A percentile compares a stretch with the other conserved stretches of the same genome.
Conservation (phyloP, 2,888 invertebrate species). For the Sphinx pinastri region DNA sequence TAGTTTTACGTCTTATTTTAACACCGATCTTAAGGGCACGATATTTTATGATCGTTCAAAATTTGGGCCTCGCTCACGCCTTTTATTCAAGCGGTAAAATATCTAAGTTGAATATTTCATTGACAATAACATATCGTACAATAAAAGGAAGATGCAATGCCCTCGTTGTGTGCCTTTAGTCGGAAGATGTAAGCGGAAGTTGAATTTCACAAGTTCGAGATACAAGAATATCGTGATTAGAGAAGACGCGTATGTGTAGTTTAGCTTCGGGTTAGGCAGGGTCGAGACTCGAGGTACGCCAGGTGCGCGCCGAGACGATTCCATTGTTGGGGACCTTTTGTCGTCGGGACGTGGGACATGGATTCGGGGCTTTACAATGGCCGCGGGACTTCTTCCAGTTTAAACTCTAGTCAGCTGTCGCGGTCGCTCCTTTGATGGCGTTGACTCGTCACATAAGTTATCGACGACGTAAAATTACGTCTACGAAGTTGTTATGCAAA, state of each 20-base stretch:
- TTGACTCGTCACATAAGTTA: conserved; percentile 50
- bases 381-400: conserved; percentile 79
- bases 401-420: conserved; percentile 80
- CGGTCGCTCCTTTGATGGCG: conserved; percentile 57
- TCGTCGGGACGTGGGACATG: conserved; percentile 59
- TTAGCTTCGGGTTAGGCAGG: conserved; percentile 68
- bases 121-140: not conserved
- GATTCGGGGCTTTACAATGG: conserved; percentile 65
- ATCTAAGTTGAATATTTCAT: not conserved
- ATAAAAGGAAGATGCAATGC: not conserved
- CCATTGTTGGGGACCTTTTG: conserved; percentile 62
- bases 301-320: conserved; percentile 76
- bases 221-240: conserved; percentile 51
- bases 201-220: conserved; percentile 48
- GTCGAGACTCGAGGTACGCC: conserved; percentile 68
- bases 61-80: not conserved
- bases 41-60: conserved; percentile 4
- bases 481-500: not conserved
- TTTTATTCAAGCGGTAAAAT: not conserved
- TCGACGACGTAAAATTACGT: conserved; percentile 30
- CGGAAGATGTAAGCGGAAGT: conserved; percentile 62
- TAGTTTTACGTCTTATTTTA: conserved; percentile 50
- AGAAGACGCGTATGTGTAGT: conserved; percentile 48
- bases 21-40: conserved; percentile 17
- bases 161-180: conserved; percentile 31